Conservation (phyloP, 2,113 vertebrate species). For the Centrocercus urophasianus region DNA sequence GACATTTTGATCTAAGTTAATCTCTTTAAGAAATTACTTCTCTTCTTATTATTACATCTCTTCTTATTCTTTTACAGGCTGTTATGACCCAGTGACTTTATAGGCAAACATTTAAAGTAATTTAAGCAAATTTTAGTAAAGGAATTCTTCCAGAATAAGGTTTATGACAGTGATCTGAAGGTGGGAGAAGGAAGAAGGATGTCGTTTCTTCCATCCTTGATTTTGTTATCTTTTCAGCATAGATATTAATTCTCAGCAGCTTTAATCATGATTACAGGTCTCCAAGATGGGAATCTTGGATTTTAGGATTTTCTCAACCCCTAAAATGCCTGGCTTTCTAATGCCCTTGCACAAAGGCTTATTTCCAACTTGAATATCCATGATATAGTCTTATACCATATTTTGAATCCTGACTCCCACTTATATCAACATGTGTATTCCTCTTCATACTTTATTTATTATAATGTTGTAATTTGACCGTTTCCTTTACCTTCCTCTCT, state of each 20-base stretch:
- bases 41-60: not conserved
- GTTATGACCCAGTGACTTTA: not conserved
- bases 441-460: not conserved
- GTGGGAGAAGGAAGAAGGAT: not conserved
- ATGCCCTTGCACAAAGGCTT: not conserved
- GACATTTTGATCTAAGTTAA: not conserved
- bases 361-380: not conserved
- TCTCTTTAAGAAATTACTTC: not conserved
- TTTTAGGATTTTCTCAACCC: not conserved
- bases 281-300: not conserved
- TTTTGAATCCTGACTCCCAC: not conserved
- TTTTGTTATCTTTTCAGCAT: not conserved
- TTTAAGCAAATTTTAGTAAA: not conserved
- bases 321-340: not conserved
- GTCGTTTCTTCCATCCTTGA: not conserved
- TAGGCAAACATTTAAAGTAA: not conserved
- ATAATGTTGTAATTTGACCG: not conserved
- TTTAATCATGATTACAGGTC: not conserved
- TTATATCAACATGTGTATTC: fast-evolving
- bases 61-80: not conserved
- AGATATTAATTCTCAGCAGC: not conserved
- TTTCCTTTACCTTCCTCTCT: not conserved
- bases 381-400: not conserved
- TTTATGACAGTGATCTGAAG: not conserved
- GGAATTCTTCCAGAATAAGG: not conserved